Base-by-base conservation (phyloP, 2,888 invertebrate species). In the Panorpa germanica region DNA sequence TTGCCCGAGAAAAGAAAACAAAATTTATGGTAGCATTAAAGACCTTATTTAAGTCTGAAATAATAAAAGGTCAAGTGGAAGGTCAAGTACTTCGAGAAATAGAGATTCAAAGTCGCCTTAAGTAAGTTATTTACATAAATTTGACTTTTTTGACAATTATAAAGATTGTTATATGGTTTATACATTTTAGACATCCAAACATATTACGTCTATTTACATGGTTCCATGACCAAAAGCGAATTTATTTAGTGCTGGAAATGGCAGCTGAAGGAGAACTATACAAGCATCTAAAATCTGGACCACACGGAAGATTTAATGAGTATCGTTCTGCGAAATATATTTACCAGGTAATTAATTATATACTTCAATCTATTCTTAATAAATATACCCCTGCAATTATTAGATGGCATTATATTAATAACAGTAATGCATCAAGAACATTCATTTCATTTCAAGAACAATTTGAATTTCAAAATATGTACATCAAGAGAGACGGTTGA, bases 11-110 rank as follows among this genome's bases (percentile, higher is more conserved):
- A 44, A 80, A 73, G 45, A 63, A 63, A 41, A 74, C 75, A 9
- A 70, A 80, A 24, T 78, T 65, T 40, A 52, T 78, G 39, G 71
- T 81, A 5, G 83, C 82, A 3, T 64, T 83, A 42, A 80, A 85
- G 55, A 70, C 80, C 1, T 53, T 88, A 35, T 74, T 76, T 47
- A 91, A 91, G 50, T 69, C 70, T 2, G 86, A 91, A 51, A 60
- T 93, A 12, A 59, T 66, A 11, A 70, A 74, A 50, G 63, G 73
- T 38, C 55, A 64, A 52, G 65, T 80, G 28, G 85, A 91, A 46
- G 68, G 78, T 37, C 90, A 91, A 52, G 70, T 90, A 1, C 48
- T 83, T 39, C 56, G 91, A 38, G 93, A 93, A 57, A 85, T 93
- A 42, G 91, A 93, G 59, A 93, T 93, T 41, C 90, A 91, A 47